Conservation (phyloP, 2,797 vertebrate genomes). For the Takifugu ocellatus region DNA sequence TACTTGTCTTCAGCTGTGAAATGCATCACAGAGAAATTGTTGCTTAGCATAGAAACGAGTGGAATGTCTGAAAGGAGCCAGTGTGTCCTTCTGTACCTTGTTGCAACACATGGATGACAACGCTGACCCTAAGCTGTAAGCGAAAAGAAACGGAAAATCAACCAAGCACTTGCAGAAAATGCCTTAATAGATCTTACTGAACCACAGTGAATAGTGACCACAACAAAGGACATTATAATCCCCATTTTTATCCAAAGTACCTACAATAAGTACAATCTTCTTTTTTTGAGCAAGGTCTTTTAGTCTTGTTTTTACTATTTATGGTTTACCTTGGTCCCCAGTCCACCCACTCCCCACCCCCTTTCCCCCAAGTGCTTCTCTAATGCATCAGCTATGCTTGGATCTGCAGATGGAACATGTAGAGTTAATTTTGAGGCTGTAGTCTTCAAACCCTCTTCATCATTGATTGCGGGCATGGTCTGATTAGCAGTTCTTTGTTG, state of each 20-base stretch:
- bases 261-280: not conserved
- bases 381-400: not conserved
- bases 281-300: no score
- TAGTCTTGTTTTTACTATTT: no score
- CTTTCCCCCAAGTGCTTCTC: no score
- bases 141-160: slow-evolving; percentile 50
- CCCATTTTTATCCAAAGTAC: not conserved
- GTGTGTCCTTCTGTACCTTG: slow-evolving; percentile 20
- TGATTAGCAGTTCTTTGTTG: slow-evolving; percentile 1
- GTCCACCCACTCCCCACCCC: no score
- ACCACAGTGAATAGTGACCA: slow-evolving; percentile 11
- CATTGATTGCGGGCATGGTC: not conserved
- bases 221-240: slow-evolving; percentile 22
- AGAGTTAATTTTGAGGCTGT: not conserved
- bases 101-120: slow-evolving; percentile 29
- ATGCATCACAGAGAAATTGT: slow-evolving; percentile 2
- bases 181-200: slow-evolving; percentile 48
- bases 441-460: not conserved
- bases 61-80: slow-evolving; percentile 12
- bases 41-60: slow-evolving; percentile 1
- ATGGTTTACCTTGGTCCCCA: no score
- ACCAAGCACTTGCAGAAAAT: slow-evolving; percentile 33
- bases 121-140: slow-evolving; percentile 15
- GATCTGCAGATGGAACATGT: not conserved
- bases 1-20: slow-evolving; percentile 1